Percentiles rank a stretch among this genome's conserved stretches.
Conservation (phyloP, 1,140 invertebrate genomes). For the honey bee (Apis mellifera) region Amel_HAv3.1 CM009931.2:15948001-15948500, state of each 20-base stretch:
- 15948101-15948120: no score
- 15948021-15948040: no score
- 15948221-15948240: not conserved
- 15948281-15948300: not conserved
- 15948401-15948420: constrained; percentile 37
- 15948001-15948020: not conserved
- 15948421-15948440: constrained; percentile 3
- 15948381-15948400: not conserved
- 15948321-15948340: not conserved
- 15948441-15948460: constrained; percentile 18
- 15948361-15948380: not conserved
- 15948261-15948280: not conserved
- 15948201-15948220: no score
- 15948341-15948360: constrained; percentile 27
- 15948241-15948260: not conserved
- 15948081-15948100: not conserved
- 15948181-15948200: not conserved
- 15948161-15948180: no score
- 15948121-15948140: no score
- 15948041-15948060: no score
- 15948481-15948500: not conserved
- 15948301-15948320: not conserved
- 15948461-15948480: not conserved
- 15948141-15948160: no score
- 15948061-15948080: not conserved